Evolutionary conservation across 37 sponge, comb jelly and placozoan species (phyloP), one percentile per base, ranked within the genome.

Genomic region (Hexactinellida sp.): DNA sequence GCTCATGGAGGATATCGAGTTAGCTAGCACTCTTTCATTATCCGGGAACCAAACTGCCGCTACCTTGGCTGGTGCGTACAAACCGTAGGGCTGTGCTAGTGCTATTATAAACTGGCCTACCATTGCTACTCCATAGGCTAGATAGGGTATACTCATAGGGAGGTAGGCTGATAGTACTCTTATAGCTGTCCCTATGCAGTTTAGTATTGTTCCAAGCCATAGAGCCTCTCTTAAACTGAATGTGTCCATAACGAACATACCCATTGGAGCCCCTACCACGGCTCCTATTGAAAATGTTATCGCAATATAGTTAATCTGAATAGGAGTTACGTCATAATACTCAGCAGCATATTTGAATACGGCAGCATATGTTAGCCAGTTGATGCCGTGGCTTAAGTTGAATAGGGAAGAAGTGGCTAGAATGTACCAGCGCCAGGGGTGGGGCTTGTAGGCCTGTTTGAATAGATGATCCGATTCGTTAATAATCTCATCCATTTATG

Each of bases 1-100:
- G 28, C 21, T 63, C 5, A 63, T 7, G 3, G 76, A 32, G 13
- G 76, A 7, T 25, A 63, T n/a, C 30, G 36, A 38, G 84, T 86
- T 87, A 24, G 88, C 88, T 21, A 86, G 54, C 25, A 91, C 88
- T 86, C 95, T 86, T 87, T 94, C 90, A 24, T 92, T 87, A 7
- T 84, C 83, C 24, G 90, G 88, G 86, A 94, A 94, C 95, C 95
- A 94, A 55, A 94, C 55, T 13, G 91, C 32, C 1, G 95, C 93
- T 3, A 94, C 83, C 37, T 92, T 94, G 54, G 95, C 91, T 38
- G 95, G 95, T 10, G 93, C 82, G 39, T 86, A 91, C 28, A 93
- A 88, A 1, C 85, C 38, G 54, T 93, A 94, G 3, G 95, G 93
- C 88, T 94, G 95, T 36, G 95, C 93, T 28, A 39, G 24, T 30